These are phyloP conservation scores for Calephelis virginiensis DNA, from an alignment of 1,140 invertebrate species.

Conservation along the genomic window DNA sequence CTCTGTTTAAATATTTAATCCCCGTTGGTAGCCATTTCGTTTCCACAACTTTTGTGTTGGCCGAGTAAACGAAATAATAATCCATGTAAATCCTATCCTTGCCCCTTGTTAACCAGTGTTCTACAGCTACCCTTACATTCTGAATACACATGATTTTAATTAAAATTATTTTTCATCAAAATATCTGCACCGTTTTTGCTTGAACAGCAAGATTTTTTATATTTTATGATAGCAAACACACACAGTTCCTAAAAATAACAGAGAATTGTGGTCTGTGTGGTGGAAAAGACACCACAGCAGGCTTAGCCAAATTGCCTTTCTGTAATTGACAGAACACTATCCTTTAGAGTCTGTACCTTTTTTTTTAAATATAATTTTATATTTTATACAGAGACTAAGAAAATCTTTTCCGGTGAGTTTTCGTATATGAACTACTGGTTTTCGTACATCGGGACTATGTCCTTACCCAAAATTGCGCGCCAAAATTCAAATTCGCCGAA, in stretches of 20 bases:
- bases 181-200: neutral
- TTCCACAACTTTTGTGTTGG: conserved; percentile 11
- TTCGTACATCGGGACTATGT: no score
- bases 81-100: conserved; percentile 3
- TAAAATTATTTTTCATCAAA: conserved; percentile 6
- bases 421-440: no score
- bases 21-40: conserved; percentile 5
- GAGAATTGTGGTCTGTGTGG: no score
- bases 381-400: no score
- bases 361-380: no score
- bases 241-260: neutral
- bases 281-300: no score
- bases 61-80: conserved; percentile 14
- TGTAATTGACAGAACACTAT: no score
- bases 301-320: no score
- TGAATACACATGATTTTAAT: conserved; percentile 14
- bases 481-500: no score
- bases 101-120: conserved; percentile 2
- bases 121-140: neutral
- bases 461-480: no score
- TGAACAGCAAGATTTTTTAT: neutral
- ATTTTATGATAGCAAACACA: neutral
- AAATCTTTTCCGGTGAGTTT: no score
- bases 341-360: no score
- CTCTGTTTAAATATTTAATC: neutral